A percentile compares a stretch with the other conserved stretches of the same genome.
phyloP scores from a whole-genome alignment of 2,888 invertebrate genomes.

The Branchipolynoe longqiensis region DNA sequence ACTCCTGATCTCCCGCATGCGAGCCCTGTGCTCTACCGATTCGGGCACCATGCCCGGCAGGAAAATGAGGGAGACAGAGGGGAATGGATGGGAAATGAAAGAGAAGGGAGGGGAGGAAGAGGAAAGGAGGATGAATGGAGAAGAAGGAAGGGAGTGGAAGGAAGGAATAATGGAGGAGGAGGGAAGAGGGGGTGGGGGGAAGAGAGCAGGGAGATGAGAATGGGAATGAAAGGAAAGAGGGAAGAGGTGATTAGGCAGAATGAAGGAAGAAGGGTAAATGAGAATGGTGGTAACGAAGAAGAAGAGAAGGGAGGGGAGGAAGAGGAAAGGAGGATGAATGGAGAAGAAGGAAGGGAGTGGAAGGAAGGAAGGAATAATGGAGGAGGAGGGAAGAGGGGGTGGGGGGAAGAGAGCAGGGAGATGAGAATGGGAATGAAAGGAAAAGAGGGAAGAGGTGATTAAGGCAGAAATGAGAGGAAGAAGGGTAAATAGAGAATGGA shows the following conservation, averaged over 20 bases:
- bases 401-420: background rate
- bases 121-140: background rate
- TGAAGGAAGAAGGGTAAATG: background rate
- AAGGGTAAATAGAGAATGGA: background rate
- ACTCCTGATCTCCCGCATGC: conserved; percentile 28
- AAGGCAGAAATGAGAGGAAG: background rate
- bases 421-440: background rate
- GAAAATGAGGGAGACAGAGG: background rate
- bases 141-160: background rate
- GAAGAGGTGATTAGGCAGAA: too few relatives aligned
- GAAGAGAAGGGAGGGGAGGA: background rate
- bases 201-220: background rate
- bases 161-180: background rate
- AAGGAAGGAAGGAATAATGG: background rate
- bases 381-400: conserved; percentile 12
- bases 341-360: background rate
- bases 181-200: background rate
- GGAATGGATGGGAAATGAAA: background rate
- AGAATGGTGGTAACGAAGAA: background rate
- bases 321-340: background rate
- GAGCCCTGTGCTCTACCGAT: background rate
- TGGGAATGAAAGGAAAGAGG: background rate
- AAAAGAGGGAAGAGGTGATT: background rate
- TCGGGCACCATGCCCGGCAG: background rate
- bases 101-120: background rate